Evolutionary conservation across 2,113 vertebrate species (phyloP), one percentile per base, ranked within the genome.

Genomic region (Trematocara variabile): DNA sequence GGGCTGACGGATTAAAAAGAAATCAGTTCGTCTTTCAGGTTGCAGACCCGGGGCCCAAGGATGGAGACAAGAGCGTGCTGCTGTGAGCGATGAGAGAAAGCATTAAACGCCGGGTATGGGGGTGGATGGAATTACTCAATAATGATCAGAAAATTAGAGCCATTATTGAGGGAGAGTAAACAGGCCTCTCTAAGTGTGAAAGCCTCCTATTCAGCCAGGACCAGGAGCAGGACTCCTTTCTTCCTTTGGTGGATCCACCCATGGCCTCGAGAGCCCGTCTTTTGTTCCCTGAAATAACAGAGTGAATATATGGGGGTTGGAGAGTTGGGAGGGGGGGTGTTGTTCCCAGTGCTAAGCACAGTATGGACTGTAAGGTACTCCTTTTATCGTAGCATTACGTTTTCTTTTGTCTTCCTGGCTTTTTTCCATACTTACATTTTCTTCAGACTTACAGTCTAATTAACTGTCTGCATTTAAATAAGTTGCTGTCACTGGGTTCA

Each of bases 81-180:
- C 73, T 44, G 30, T 88, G 90, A 92, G 86, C 89, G 91, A 94
- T 75, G 88, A 90, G 85, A 87, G 93, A 82, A 46, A 56, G 89
- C 77, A 37, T 83, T 92, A 80, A 93, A 88, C n/a, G 54, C 85
- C 12, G 94, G 89, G 90, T 81, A 86, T 88, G 87, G 90, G 91
- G 89, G 88, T 87, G 90, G 94, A 83, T 89, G 92, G 94, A 94
- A 95, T 95, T 94, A 96, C 94, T 93, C 94, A 96, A 95, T 96
- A 96, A 97, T 96, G 95, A 96, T 97, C 93, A 92, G 93, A 96
- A 96, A 96, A 96, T 96, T 95, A 95, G 95, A 94, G 92, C 93
- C 93, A 96, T 96, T 96, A 96, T 96, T 95, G 88, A 93, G 87
- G 93, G 89, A 95, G 95, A 95, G 96, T 96, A 97, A 97, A 97